A percentile compares a stretch with the other conserved stretches of the same genome.
Evolutionary conservation across 2,797 vertebrate species (phyloP).

Genomic region (Margarornis squamiger): DNA sequence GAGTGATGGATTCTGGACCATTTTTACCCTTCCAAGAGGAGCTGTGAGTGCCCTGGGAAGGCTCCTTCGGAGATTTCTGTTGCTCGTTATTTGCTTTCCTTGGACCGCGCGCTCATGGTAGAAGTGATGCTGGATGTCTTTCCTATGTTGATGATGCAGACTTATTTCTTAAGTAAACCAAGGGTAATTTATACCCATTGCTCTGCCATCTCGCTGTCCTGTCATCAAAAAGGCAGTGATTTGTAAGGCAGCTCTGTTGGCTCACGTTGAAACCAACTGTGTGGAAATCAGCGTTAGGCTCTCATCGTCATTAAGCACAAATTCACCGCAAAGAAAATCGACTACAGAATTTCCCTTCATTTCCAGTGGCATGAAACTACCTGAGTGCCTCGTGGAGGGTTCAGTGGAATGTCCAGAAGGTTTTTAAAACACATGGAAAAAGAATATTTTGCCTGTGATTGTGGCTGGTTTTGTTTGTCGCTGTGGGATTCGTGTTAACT

Average conservation of each 20-base stretch:
- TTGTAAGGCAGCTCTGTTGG: not conserved
- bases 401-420: not conserved
- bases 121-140: slow-evolving; percentile 58
- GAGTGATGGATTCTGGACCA: not conserved
- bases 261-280: not conserved
- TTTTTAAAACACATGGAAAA: not conserved
- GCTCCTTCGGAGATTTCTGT: not conserved
- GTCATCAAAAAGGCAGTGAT: not conserved
- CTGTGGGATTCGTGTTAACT: not conserved
- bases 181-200: not conserved
- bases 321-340: not conserved
- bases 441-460: not conserved
- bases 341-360: not conserved
- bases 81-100: slow-evolving; percentile 52
- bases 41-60: not conserved
- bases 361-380: not conserved
- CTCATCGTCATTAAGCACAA: not conserved
- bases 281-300: not conserved
- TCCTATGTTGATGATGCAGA: slow-evolving; percentile 26
- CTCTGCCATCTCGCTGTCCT: not conserved
- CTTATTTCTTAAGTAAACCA: slow-evolving; percentile 32
- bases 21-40: not conserved
- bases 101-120: not conserved
- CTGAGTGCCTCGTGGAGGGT: not conserved
- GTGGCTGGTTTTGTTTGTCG: not conserved